These are phyloP conservation scores for Betta splendens DNA, from an alignment of 2,797 vertebrate genomes.

Conservation along the genomic window DNA sequence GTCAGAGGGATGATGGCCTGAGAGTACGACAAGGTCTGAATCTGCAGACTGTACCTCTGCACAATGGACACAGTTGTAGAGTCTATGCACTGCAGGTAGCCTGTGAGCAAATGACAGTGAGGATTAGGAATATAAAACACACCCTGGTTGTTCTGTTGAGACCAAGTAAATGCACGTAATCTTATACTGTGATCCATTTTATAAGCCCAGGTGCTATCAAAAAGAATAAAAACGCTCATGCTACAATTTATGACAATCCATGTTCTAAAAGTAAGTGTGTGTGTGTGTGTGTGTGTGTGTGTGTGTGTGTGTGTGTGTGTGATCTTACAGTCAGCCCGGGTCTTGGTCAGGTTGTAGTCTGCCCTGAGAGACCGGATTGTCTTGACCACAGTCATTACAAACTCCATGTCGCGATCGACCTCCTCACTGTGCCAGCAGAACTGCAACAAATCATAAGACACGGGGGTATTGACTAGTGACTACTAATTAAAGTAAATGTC, in stretches of 20 bases:
- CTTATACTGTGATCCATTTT: too few relatives aligned
- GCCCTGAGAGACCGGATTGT: conserved; percentile 88
- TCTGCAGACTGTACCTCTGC: conserved; percentile 81
- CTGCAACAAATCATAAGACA: conserved; percentile 67
- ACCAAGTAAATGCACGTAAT: too few relatives aligned
- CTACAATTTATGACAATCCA: not conserved
- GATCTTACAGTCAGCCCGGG: conserved; percentile 88
- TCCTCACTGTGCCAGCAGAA: conserved; percentile 88
- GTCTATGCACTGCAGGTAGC: conserved; percentile 88
- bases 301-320: not conserved
- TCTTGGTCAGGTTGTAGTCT: conserved; percentile 92
- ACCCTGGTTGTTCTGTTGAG: not conserved
- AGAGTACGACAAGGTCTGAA: conserved; percentile 87
- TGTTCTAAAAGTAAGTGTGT: not conserved
- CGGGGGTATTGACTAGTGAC: not conserved
- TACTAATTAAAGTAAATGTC: not conserved
- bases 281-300: not conserved
- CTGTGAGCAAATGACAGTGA: conserved; percentile 58
- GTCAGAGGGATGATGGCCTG: conserved; percentile 81
- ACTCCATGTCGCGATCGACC: conserved; percentile 85
- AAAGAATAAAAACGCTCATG: too few relatives aligned
- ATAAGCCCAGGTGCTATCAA: too few relatives aligned
- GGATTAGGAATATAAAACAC: conserved; percentile 1
- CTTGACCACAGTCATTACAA: conserved; percentile 84
- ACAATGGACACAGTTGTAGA: conserved; percentile 74